A percentile compares a stretch with the other conserved stretches of the same genome.
Evolutionary conservation across 2,888 invertebrate species (phyloP).

Genomic region (Gari tellinella): DNA sequence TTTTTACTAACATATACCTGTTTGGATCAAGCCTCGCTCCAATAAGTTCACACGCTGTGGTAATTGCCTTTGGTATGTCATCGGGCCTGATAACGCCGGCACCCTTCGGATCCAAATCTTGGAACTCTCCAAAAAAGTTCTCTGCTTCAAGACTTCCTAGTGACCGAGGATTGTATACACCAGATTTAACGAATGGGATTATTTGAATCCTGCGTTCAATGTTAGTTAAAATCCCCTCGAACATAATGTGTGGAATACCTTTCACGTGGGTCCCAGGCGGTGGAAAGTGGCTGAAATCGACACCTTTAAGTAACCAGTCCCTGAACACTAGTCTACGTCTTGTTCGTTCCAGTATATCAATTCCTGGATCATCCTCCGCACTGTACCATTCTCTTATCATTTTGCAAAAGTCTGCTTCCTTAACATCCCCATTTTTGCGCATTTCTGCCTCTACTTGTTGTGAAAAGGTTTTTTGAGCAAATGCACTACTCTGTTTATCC

Average conservation of each 20-base stretch:
- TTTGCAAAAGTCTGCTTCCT: conserved; percentile 30
- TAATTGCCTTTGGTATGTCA: background rate
- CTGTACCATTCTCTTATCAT: conserved; percentile 37
- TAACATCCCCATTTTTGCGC: conserved; percentile 18
- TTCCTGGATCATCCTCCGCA: conserved; percentile 42
- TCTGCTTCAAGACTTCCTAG: too few relatives aligned
- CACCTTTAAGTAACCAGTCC: conserved; percentile 25
- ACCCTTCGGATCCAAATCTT: too few relatives aligned
- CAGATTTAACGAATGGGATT: conserved; percentile 2
- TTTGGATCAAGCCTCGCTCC: background rate
- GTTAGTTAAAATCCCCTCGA: too few relatives aligned
- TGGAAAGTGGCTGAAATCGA: conserved; percentile 26
- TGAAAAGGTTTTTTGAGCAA: too few relatives aligned
- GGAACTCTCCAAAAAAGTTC: conserved; percentile 8
- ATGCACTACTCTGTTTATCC: too few relatives aligned
- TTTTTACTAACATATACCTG: too few relatives aligned
- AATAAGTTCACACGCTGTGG: background rate
- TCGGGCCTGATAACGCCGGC: background rate
- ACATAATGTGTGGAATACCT: too few relatives aligned
- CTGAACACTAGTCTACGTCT: conserved; percentile 2
- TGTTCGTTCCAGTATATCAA: conserved; percentile 15
- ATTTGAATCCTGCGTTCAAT: conserved; percentile 18
- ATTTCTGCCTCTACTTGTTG: conserved; percentile 29
- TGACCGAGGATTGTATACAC: conserved; percentile 6
- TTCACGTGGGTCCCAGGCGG: conserved; percentile 25